These are phyloP conservation scores for Pseudorasbora parva DNA, from an alignment of 2,113 vertebrate species.

Conservation along the genomic window DNA sequence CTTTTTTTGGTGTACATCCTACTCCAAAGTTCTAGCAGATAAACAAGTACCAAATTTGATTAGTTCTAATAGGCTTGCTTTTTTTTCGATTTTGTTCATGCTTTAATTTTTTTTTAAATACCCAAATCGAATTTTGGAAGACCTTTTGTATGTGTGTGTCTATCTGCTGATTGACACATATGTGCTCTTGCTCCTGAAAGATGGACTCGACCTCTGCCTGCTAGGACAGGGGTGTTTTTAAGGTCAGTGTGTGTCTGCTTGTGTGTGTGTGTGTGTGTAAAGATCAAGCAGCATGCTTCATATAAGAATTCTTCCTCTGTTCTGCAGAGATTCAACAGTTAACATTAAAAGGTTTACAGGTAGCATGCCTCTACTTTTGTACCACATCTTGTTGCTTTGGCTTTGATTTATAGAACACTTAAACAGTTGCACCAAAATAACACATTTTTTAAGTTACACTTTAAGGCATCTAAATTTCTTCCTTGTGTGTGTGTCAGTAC, in stretches of 20 bases:
- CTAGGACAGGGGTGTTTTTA: slow-evolving; percentile 13
- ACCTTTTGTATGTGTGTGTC: background rate
- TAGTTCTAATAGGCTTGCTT: too few species aligned
- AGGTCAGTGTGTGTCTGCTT: slow-evolving; percentile 29
- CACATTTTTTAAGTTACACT: background rate
- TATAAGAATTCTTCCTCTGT: background rate
- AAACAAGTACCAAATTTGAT: too few species aligned
- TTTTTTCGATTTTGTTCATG: too few species aligned
- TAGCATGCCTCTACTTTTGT: background rate
- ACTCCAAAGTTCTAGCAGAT: too few species aligned
- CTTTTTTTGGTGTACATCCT: too few species aligned
- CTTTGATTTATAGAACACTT: background rate
- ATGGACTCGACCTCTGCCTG: slow-evolving; percentile 42
- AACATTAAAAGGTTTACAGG: background rate
- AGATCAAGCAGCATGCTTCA: background rate
- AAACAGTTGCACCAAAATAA: background rate
- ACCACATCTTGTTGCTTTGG: background rate
- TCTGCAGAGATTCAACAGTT: background rate
- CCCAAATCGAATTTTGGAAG: too few species aligned
- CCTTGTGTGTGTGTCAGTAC: slow-evolving; percentile 10
- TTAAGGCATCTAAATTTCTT: background rate
- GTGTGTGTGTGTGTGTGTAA: slow-evolving; percentile 16
- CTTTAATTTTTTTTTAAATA: too few species aligned
- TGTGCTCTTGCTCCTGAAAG: slow-evolving; percentile 47
- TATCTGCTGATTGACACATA: slow-evolving; percentile 38